Base-by-base conservation (phyloP, 1,140 invertebrate genomes). In the Bombus affinis region DNA sequence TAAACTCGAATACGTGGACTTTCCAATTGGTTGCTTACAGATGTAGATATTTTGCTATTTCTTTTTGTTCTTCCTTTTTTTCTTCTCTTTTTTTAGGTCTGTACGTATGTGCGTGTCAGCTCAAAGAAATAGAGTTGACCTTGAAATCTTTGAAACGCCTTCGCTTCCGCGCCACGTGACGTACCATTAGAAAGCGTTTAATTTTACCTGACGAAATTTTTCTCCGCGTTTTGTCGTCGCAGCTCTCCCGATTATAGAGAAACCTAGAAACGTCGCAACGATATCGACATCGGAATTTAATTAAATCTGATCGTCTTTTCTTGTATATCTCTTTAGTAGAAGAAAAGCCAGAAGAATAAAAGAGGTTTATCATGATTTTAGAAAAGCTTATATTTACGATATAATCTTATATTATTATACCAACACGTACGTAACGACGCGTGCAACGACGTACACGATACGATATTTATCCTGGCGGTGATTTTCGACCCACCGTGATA, bases 211-310 rank as follows among this genome's bases (percentile, higher is more conserved):
- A 53, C 5, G 47, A 53, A 53, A 32, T 8, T 65, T 28, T n/a
- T 62, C 0, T 4, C 59, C 59, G 4, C 0, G 12, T 62, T 13
- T 0, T 0, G 12, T 12, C 12, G 28, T n/a, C 10, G 4, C 12
- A n/a, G 12, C 12, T n/a, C 28, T 28, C 4, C 12, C 57, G 57
- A 28, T 3, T 59, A 62, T 10, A n/a, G 28, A 12, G 59, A n/a
- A 62, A 28, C 12, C 28, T 28, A n/a, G 59, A 4, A 62, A 62
- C 10, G 12, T 59, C 28, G 1, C 57, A 28, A 59, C 10, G 28
- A 62, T 62, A n/a, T 53, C 57, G 10, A 12, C 4, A 59, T 59
- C 8, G 25, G 0, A 13, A 4, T 28, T 0, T 62, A 62, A 62
- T 62, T 59, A 59, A 59, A 59, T 12, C 22, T 3, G 25, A 12